Evolutionary conservation across 2,113 vertebrate species (phyloP), one percentile per base, ranked within the genome.

Genomic region (Leptobrachium ailaonicum): DNA sequence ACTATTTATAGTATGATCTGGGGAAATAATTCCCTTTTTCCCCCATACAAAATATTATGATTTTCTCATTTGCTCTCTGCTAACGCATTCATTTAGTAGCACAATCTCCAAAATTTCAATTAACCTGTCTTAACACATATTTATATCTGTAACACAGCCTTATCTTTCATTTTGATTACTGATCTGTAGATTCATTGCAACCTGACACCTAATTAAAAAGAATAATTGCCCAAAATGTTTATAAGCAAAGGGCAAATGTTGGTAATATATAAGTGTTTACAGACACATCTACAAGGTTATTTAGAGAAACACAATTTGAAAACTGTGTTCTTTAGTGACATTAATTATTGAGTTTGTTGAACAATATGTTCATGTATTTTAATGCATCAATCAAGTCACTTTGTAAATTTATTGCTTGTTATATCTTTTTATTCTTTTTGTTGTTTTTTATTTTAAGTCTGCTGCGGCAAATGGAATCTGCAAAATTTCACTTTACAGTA

Each of bases 281-380:
- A n/a, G 66, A 77, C 66, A 70, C 76, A 77, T 77, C 76, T 77
- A 66, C 42, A n/a, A 40, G 66, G 2, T 20, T 77, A 70, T 60
- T 77, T 70, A 70, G 69, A 70, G 53, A 69, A 2, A 32, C 50
- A 70, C 76, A 69, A 66, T 53, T 60, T 70, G 53, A 7, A 13
- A 47, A 70, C 50, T 70, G 5, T 70, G 5, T 53, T 45, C 56
- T 70, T 45, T 13, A n/a, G 43, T 60, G 76, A 20, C 66, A 70
- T 60, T 68, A 41, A 69, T 70, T 70, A 77, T 77, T 68, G 54
- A 70, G 66, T 47, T 77, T 70, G 8, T 53, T 70, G 70, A 77
- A 77, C 66, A 32, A 32, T 32, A 32, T 32, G 20, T 32, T 32
- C 20, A 32, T 32, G 20, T 32, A 32, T 32, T 32, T 32, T 32